A percentile compares a stretch with the other conserved stretches of the same genome.
These are phyloP conservation scores for Siniperca chuatsi DNA, from an alignment of 2,113 vertebrate species.

Conservation along the genomic window DNA sequence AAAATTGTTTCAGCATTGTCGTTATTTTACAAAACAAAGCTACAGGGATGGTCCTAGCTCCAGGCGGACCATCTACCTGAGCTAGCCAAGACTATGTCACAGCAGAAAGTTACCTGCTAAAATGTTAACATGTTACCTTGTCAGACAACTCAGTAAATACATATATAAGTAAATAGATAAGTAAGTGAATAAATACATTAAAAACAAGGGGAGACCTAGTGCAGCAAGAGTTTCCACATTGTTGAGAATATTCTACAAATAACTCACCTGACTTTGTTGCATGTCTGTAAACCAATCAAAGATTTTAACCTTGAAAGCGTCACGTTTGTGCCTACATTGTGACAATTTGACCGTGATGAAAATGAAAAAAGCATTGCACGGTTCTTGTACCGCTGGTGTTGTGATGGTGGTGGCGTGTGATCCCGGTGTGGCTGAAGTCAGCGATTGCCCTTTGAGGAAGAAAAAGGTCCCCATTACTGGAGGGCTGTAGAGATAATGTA, in stretches of 20 bases:
- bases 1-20: background rate
- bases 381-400: constrained; percentile 13
- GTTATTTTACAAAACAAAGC: constrained; percentile 46
- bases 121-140: constrained; percentile 9
- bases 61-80: background rate
- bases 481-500: constrained; percentile 90
- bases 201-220: background rate
- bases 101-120: background rate
- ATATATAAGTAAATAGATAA: background rate
- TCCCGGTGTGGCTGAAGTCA: constrained; percentile 64
- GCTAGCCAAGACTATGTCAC: background rate
- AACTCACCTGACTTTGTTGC: constrained; percentile 15
- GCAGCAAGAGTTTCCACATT: background rate
- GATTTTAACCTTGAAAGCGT: background rate
- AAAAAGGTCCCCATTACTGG: constrained; percentile 84
- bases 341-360: constrained; percentile 5
- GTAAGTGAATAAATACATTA: background rate
- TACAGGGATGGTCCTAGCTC: background rate
- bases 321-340: constrained; percentile 10
- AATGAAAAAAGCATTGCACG: constrained; percentile 20
- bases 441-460: constrained; percentile 81
- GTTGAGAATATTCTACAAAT: constrained; percentile 20
- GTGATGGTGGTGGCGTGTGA: constrained; percentile 29
- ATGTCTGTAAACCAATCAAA: constrained; percentile 32
- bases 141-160: constrained; percentile 4